Evolutionary conservation across 2,797 vertebrate genomes (phyloP), one percentile per base, ranked within the genome.

Genomic region (Coendou prehensilis): DNA sequence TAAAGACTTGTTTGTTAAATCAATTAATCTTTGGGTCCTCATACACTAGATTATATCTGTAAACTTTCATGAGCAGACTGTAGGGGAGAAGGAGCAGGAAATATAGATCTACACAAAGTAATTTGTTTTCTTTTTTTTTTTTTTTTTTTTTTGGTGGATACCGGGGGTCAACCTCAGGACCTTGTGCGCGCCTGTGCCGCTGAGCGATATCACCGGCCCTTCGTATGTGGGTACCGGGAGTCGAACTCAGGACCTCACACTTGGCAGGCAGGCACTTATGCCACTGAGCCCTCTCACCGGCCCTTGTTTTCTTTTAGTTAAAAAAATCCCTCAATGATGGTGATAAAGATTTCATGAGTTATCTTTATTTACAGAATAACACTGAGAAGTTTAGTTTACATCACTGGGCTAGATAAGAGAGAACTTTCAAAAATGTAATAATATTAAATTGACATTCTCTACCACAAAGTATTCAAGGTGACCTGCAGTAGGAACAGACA

Each of bases 321-420:
- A 78, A 76, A 63, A 47, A 47, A 23, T 37, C 3, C 37, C 59
- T 85, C 14, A 18, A 13, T 80, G 63, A 75, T 89, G 64, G 22
- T 89, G 47, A 28, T 87, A 54, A 92, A 33, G 13, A 64, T 83
- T 89, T 86, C 20, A 7, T 87, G 11, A 56, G 47, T 90, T 37
- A 45, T 87, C 59, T 26, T 90, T 59, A 69, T 84, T 87, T 89
- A 75, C 6, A 93, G 76, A 75, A 28, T 94, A 61, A 81, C 18
- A 89, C 73, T 14, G 45, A 61, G 9, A 57, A 45, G 2, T 75
- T 92, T 92, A 41, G 1, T 69, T 91, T 91, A 64, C 2, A 45
- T 79, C 50, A 59, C 30, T 90, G 73, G 9, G 10, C 84, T 93
- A 92, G 63, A n/a, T 45, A 57, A 20, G 18, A 87, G 57, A 93